A percentile compares a stretch with the other conserved stretches of the same genome.
These are phyloP conservation scores for Asteroscopus sphinx DNA, from an alignment of 2,888 invertebrate genomes.

Conservation along the genomic window DNA sequence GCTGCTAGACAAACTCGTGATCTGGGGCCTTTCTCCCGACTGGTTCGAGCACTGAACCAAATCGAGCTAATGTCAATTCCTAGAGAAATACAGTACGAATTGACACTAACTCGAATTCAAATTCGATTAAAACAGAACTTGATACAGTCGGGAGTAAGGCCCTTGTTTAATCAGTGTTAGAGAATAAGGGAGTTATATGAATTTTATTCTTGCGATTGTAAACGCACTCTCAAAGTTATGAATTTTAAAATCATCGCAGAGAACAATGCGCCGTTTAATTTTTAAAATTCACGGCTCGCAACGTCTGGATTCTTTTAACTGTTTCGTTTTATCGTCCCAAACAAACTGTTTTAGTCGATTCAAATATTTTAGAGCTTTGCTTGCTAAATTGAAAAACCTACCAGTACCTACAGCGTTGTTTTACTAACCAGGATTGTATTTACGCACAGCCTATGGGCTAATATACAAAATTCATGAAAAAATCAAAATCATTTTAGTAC, in stretches of 20 bases:
- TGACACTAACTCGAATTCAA: no score
- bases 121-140: no score
- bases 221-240: slow-evolving; percentile 37
- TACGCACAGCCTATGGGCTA: no score
- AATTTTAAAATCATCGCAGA: slow-evolving; percentile 50
- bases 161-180: slow-evolving; percentile 20
- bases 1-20: slow-evolving; percentile 11
- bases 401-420: no score
- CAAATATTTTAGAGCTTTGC: slow-evolving; percentile 46
- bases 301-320: slow-evolving; percentile 27
- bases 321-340: slow-evolving; percentile 15
- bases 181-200: not conserved
- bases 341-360: slow-evolving; percentile 32
- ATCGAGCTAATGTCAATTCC: no score
- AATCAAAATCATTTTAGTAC: no score
- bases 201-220: not conserved
- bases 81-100: no score
- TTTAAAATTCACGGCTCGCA: slow-evolving; percentile 54
- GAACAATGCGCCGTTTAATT: slow-evolving; percentile 50
- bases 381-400: slow-evolving; percentile 17
- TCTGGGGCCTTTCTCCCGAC: no score
- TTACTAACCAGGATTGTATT: no score
- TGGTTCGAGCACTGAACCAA: no score
- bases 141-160: no score
- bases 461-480: no score